Base-by-base conservation (phyloP, 2,888 invertebrate species). In the Parnassius smintheus region DNA sequence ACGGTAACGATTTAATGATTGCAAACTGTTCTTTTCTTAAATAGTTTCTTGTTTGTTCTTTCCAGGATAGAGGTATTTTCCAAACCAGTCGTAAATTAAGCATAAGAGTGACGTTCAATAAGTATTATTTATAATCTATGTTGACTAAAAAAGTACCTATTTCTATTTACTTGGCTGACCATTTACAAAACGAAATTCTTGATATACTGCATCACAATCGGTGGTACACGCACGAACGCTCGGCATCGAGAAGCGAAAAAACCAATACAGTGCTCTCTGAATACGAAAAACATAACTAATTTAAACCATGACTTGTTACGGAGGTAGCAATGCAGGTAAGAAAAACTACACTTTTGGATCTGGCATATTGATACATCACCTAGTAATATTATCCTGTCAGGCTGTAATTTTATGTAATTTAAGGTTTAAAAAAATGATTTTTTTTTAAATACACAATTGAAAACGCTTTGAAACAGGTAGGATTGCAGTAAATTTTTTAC, bases 221-320 rank as follows among this genome's bases (percentile, higher is more conserved):
- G 46, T 75, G 62, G 68, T 68, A 12, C 70, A 70, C 73, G 72
- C 74, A 62, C 68, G 68, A 58, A 44, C 56, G 66, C 10, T 3
- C 62, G 12, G 64, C 51, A 13, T 25, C 62, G 61, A 64, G 76
- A 72, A 77, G 77, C 80, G 85, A 85, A 86, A 85, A 85, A 86
- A 86, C 80, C 82, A 81, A 77, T 78, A 76, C 73, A 65, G 67
- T 42, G 52, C 78, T 77, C 76, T 70, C 65, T 59, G 75, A 76
- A 88, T 85, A 88, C 88, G 84, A 81, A 68, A 72, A 74, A 83
- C 70, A 74, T 74, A 72, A 72, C 84, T 86, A 86, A 87, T 86
- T 87, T 81, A 80, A 75, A 78, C 78, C 73, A 71, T 70, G 75
- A 72, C 75, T 78, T 71, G 72, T 76, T 70, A 68, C 61, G 59